Conservation (phyloP, 2,888 invertebrate species). For the Celastrina argiolus region DNA sequence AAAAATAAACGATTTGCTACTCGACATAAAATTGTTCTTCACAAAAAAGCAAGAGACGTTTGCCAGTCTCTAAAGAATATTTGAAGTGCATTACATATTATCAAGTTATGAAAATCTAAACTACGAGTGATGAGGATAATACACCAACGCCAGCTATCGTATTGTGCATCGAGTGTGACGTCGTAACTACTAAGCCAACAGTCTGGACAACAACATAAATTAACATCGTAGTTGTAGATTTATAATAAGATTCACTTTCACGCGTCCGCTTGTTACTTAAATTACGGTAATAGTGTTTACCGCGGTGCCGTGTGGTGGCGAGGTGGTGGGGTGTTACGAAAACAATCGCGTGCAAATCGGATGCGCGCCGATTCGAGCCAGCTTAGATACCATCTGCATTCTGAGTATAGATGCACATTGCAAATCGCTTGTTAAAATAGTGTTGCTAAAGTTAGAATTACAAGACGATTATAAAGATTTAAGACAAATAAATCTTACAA, state of each 20-base stretch:
- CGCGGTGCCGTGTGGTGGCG: not conserved
- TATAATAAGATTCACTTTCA: slow-evolving; percentile 36
- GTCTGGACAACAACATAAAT: slow-evolving; percentile 14
- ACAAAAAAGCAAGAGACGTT: no score
- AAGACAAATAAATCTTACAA: no score
- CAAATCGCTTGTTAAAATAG: not conserved
- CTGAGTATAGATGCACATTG: not conserved
- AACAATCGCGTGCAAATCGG: not conserved
- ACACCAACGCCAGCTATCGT: not conserved
- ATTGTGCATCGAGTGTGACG: not conserved
- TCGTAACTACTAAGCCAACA: not conserved
- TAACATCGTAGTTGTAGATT: slow-evolving; percentile 24
- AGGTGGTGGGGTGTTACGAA: not conserved
- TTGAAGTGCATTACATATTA: not conserved
- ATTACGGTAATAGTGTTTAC: slow-evolving; percentile 4
- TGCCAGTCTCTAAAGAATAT: not conserved
- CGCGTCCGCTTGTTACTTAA: slow-evolving; percentile 34
- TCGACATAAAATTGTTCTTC: no score
- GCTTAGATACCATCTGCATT: not conserved
- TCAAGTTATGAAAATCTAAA: not conserved
- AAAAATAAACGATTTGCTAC: not conserved
- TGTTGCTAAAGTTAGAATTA: not conserved
- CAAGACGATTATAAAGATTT: no score
- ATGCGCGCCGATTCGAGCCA: not conserved
- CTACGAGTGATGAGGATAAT: not conserved